Conservation (phyloP, 2,113 vertebrate species). For the Phrynosoma blainvillii region DNA sequence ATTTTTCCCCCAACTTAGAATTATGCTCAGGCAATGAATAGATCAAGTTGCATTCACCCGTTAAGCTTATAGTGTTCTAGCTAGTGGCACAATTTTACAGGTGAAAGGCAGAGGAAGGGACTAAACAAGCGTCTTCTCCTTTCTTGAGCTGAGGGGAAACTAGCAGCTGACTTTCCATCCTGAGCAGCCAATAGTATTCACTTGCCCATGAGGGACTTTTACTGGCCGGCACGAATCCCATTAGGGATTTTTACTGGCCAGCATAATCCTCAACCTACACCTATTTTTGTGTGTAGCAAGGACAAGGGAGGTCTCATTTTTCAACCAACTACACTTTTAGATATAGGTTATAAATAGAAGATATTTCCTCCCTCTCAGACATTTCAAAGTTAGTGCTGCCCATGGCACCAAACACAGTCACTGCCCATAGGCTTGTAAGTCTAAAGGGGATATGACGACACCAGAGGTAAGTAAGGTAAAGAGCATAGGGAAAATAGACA, state of each 20-base stretch:
- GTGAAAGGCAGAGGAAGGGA: background rate
- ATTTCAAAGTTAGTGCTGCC: too few relatives aligned
- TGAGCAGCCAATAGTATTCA: background rate
- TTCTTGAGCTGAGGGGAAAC: background rate
- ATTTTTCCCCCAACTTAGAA: background rate
- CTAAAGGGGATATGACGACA: background rate
- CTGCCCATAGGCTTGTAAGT: background rate
- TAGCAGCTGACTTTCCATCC: background rate
- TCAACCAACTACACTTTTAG: background rate
- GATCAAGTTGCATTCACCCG: background rate
- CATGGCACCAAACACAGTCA: background rate
- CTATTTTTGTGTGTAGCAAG: background rate
- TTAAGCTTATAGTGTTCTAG: background rate
- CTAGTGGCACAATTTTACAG: background rate
- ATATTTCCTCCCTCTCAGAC: too few relatives aligned
- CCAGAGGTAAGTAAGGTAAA: background rate
- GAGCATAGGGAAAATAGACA: background rate
- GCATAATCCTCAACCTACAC: background rate
- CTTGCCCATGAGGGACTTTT: background rate
- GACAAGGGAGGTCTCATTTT: background rate
- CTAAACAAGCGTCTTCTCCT: background rate
- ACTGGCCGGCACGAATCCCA: background rate
- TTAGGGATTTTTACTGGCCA: background rate
- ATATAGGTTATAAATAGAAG: background rate
- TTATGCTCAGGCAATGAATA: background rate